Conservation (phyloP, 1,140 invertebrate genomes). For the Laupala kohalensis region DNA sequence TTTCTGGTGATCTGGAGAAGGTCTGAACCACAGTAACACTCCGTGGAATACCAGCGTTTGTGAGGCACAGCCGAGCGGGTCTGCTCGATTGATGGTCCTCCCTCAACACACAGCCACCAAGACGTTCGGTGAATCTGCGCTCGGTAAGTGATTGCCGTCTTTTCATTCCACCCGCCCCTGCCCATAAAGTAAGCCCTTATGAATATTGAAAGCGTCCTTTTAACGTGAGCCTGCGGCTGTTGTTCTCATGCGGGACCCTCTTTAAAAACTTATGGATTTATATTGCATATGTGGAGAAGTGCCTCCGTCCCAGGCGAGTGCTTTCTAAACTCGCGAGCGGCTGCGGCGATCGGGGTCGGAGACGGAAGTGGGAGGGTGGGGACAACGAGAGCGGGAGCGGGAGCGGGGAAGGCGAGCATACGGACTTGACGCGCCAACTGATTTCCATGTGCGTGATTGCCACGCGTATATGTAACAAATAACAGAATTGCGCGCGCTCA, state of each 20-base stretch:
- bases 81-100: not conserved
- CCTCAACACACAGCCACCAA: not conserved
- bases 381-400: no score
- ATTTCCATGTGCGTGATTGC: not conserved
- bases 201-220: conserved; percentile 5
- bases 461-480: not conserved
- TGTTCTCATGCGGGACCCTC: conserved; percentile 1
- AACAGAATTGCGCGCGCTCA: not conserved
- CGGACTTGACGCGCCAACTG: not conserved
- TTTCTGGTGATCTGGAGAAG: no score
- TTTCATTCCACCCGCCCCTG: not conserved
- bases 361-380: no score
- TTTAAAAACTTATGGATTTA: conserved; percentile 4
- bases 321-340: not conserved
- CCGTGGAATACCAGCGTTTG: no score
- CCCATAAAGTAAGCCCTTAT: not conserved
- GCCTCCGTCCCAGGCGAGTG: conserved; percentile 1
- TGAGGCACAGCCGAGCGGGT: not conserved
- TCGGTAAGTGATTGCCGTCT: not conserved
- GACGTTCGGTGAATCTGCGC: not conserved
- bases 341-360: no score
- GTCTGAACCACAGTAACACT: no score
- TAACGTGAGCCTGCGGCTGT: conserved; percentile 1
- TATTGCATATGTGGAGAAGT: conserved; percentile 4
- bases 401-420: no score